Conservation (phyloP, 2,797 vertebrate genomes). For the Cercopithecus diana region DNA sequence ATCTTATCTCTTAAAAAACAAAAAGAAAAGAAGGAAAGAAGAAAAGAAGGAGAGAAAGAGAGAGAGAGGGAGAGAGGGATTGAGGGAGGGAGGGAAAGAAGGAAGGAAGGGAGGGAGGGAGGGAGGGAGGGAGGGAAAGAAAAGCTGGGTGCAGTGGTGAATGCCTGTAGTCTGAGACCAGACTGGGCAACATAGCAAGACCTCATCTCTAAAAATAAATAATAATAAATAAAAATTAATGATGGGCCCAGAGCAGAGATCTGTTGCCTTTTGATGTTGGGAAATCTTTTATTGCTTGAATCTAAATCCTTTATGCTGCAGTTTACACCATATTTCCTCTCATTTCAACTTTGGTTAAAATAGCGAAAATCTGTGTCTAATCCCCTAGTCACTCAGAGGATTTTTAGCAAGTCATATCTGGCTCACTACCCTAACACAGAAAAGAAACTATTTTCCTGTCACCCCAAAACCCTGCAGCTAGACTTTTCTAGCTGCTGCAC, state of each 20-base stretch:
- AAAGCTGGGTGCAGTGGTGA: neutral
- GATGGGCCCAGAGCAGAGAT: neutral
- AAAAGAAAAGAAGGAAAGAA: no score
- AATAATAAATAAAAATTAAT: neutral
- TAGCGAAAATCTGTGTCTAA: neutral
- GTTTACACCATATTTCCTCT: neutral
- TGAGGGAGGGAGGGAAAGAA: no score
- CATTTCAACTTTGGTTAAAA: slow-evolving; percentile 15
- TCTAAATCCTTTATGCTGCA: neutral
- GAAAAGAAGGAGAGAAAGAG: no score
- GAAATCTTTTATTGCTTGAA: neutral
- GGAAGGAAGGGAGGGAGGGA: no score
- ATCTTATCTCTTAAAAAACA: no score
- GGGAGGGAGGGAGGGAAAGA: neutral
- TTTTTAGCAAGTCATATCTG: neutral
- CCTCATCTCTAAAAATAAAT: neutral
- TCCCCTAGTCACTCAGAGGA: neutral
- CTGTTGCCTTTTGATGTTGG: neutral
- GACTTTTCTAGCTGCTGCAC: neutral
- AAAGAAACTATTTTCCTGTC: neutral
- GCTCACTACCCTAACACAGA: neutral
- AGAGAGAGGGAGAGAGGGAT: no score
- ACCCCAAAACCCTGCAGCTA: neutral
- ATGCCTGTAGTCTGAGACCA: neutral
- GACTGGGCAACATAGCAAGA: neutral